phyloP scores from a whole-genome alignment of 2,113 vertebrate genomes.

The Macrotis lagotis region DNA sequence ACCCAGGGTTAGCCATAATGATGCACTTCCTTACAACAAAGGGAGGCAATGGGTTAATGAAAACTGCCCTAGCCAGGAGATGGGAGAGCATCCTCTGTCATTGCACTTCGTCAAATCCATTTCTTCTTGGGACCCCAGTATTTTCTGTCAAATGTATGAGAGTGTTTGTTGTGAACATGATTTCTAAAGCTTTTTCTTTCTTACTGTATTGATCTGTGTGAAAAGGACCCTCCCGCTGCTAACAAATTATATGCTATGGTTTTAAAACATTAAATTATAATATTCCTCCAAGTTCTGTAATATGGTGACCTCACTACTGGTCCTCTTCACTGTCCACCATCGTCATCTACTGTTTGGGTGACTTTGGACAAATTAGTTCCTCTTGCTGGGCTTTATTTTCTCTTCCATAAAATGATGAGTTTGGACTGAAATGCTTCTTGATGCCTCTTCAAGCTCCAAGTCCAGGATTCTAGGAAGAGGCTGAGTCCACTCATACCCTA shows the following conservation, averaged over 20 bases:
- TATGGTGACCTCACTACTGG: neutral
- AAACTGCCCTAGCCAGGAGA: neutral
- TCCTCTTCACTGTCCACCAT: neutral
- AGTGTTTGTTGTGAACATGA: neutral
- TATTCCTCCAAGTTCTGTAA: neutral
- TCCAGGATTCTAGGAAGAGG: neutral
- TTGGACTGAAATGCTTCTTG: neutral
- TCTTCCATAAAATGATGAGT: neutral
- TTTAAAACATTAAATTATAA: neutral
- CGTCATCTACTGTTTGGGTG: neutral
- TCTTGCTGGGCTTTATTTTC: neutral
- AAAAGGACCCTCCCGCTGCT: neutral
- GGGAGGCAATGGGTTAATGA: neutral
- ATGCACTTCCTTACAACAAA: neutral
- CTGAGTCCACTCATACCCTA: neutral
- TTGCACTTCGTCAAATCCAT: neutral
- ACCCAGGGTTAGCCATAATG: neutral
- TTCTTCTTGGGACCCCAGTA: neutral
- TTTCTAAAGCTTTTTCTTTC: neutral
- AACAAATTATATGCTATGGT: neutral
- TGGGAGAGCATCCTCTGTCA: neutral
- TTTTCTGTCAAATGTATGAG: neutral
- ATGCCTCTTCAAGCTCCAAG: neutral
- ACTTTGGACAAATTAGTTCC: neutral
- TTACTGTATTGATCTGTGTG: neutral